These are phyloP conservation scores for Pimephales promelas DNA, from an alignment of 2,113 vertebrate species.

Conservation along the genomic window DNA sequence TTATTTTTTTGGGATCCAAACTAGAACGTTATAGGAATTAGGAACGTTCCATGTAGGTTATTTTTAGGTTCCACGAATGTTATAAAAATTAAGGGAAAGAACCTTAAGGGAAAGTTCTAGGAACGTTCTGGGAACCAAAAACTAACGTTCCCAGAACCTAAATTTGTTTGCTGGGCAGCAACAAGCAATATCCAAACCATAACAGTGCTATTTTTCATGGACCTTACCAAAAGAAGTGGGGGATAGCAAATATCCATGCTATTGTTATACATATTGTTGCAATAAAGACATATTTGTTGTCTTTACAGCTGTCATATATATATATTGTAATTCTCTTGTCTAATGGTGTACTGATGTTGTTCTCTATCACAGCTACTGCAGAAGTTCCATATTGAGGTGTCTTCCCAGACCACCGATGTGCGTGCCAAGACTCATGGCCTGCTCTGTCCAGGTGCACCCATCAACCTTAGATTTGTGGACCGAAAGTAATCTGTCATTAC, in stretches of 20 bases:
- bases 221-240: no score
- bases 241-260: no score
- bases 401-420: constrained; percentile 76
- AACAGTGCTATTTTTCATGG: background rate
- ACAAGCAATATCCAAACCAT: background rate
- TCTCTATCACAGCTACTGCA: constrained; percentile 82
- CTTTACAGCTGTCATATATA: background rate
- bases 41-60: no score
- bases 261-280: background rate
- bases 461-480: constrained; percentile 83
- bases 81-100: no score
- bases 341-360: constrained; percentile 3
- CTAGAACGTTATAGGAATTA: no score
- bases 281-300: background rate
- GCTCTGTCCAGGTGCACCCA: constrained; percentile 78
- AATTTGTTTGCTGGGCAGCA: no score
- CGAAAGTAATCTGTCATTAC: constrained; percentile 66
- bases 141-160: no score
- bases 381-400: constrained; percentile 81
- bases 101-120: no score
- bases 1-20: no score
- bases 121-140: no score
- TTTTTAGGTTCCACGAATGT: no score
- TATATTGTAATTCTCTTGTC: background rate
- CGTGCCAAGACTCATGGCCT: constrained; percentile 87